phyloP scores from a whole-genome alignment of 2,113 vertebrate species.

The Grus americana region DNA sequence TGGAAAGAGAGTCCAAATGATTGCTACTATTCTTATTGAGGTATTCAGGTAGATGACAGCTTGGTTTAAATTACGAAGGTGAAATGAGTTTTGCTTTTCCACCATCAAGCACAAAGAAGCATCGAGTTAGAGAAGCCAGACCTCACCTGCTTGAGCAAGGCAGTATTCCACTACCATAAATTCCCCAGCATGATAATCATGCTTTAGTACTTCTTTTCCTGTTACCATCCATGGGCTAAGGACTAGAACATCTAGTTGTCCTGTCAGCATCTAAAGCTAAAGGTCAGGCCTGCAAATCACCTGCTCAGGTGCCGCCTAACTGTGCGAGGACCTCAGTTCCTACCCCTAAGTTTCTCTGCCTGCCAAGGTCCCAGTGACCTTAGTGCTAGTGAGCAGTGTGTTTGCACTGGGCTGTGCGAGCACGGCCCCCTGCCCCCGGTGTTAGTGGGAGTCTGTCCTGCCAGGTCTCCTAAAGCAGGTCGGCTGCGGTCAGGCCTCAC shows the following conservation, averaged over 20 bases:
- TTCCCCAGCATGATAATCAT: not conserved
- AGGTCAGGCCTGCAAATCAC: not conserved
- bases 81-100: not conserved
- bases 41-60: not conserved
- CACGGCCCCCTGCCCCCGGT: too few species aligned
- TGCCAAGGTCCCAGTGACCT: not conserved
- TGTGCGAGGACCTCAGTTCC: not conserved
- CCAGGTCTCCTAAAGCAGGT: not conserved
- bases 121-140: not conserved
- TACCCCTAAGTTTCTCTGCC: not conserved
- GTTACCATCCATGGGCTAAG: not conserved
- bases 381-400: not conserved
- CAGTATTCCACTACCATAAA: not conserved
- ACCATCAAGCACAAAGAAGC: not conserved
- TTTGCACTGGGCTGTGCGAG: not conserved
- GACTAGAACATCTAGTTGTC: not conserved
- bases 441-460: not conserved
- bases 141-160: not conserved
- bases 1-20: not conserved
- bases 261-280: not conserved
- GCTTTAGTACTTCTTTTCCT: not conserved
- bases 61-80: not conserved
- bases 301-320: not conserved
- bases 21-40: accelerated
- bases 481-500: accelerated